Evolutionary conservation across 2,888 invertebrate species (phyloP), one percentile per base, ranked within the genome.

Genomic region (Pristionchus arcanus): DNA sequence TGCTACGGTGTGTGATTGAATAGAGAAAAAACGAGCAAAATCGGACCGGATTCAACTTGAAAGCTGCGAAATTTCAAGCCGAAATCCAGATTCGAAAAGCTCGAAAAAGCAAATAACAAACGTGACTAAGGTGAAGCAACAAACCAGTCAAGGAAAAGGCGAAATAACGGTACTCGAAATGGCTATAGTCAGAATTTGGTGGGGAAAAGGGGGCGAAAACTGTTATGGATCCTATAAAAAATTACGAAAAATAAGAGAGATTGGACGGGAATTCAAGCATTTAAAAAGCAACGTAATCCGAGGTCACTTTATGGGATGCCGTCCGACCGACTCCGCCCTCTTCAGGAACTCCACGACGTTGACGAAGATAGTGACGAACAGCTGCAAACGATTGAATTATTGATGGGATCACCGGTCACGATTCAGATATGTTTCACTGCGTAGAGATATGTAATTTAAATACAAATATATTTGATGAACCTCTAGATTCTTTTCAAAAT

Each of bases 211-310:
- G 25, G n/a, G n/a, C n/a, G 25, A 28, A 49, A 81, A 81, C n/a
- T 81, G 81, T 81, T 81, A 81, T 81, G 81, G 42, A 4, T 81
- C n/a, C 49, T 81, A 81, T 15, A 28, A 49, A 53, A 81, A 81
- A 13, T 49, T 81, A 49, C 28, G 81, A 49, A 49, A 77, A 81
- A n/a, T n/a, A 5, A 11, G 15, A 42, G n/a, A 49, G 37, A 28
- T 34, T 49, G 9, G 28, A 49, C 25, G 49, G 81, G 74, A 42
- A 42, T 37, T 77, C 42, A 77, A 31, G 53, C 16, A 81, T 53
- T 37, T 19, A 37, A 74, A 81, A 88, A 74, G 88, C 88, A 37
- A 88, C 77, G 34, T 88, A 88, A 55, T 88, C 88, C 21, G 88
- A 88, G 49, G 88, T 77, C 34, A 59, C 88, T 37, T 88, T 88